Percentiles rank a stretch among this genome's conserved stretches.
Conservation (phyloP, 2,797 vertebrate species). For the Xyrichtys novacula region DNA sequence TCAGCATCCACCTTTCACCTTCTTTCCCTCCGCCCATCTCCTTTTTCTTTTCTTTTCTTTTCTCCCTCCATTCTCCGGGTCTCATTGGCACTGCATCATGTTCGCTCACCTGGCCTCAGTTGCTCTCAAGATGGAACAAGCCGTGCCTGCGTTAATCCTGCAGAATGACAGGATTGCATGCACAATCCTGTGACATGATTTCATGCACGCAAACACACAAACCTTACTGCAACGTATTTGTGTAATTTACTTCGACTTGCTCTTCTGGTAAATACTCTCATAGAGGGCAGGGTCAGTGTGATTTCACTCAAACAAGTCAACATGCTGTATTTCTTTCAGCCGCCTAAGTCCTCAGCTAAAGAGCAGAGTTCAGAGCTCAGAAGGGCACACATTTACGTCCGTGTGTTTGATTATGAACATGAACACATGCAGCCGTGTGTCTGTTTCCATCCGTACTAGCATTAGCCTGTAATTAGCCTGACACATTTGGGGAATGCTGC, state of each 20-base stretch:
- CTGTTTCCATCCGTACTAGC: conserved; percentile 63
- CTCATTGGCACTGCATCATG: conserved; percentile 15
- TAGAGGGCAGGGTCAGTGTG: conserved; percentile 40
- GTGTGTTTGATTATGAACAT: conserved; percentile 41
- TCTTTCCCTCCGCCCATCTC: background rate
- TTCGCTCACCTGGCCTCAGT: conserved; percentile 54
- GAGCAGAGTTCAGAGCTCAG: conserved; percentile 65
- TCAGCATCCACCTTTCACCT: conserved; percentile 9
- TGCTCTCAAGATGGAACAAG: conserved; percentile 65
- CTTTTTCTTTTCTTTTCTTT: background rate
- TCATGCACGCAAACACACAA: conserved; percentile 32
- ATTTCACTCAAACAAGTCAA: conserved; percentile 51
- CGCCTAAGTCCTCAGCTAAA: conserved; percentile 56
- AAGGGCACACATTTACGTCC: conserved; percentile 14
- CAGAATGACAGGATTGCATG: conserved; percentile 61
- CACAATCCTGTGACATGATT: conserved; percentile 49
- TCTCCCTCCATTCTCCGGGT: conserved; percentile 12
- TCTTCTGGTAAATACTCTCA: conserved; percentile 32
- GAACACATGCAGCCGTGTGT: conserved; percentile 42
- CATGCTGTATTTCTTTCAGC: conserved; percentile 46
- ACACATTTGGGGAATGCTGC: conserved; percentile 65
- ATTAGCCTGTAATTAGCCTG: conserved; percentile 75
- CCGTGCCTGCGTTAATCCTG: conserved; percentile 65
- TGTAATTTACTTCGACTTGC: conserved; percentile 31
- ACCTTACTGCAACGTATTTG: conserved; percentile 7